A percentile compares a stretch with the other conserved stretches of the same genome.
Evolutionary conservation across 64 coral and sea anemone genomes (phyloP).

Genomic region (Actinia tenebrosa): DNA sequence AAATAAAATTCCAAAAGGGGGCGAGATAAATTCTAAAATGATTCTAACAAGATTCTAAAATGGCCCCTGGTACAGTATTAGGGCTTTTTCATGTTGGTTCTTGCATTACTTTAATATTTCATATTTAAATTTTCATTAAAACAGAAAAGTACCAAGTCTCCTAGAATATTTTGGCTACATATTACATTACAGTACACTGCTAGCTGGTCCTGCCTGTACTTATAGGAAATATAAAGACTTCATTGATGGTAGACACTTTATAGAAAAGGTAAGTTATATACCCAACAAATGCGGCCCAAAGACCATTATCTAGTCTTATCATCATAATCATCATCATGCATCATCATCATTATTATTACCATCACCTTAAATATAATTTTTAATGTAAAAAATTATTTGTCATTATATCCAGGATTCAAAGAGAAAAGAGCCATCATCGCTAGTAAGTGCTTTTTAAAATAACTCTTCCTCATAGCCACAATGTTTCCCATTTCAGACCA

Average conservation of each 20-base stretch:
- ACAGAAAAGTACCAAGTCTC: slow-evolving; percentile 49
- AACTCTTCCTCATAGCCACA: too few species aligned
- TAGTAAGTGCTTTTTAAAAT: neutral
- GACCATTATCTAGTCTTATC: too few species aligned
- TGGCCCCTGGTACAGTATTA: too few species aligned
- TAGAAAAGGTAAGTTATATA: neutral
- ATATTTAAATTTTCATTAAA: neutral
- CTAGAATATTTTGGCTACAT: slow-evolving; percentile 65
- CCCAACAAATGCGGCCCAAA: neutral
- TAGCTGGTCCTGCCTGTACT: slow-evolving; percentile 72
- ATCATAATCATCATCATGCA: too few species aligned
- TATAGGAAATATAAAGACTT: slow-evolving; percentile 78
- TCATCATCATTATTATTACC: too few species aligned
- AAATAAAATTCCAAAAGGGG: too few species aligned
- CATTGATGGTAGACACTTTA: slow-evolving; percentile 50
- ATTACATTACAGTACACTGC: slow-evolving; percentile 68
- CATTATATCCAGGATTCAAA: neutral
- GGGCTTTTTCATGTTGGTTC: too few species aligned
- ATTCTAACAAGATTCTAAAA: too few species aligned
- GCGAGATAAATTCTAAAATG: too few species aligned
- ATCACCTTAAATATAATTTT: too few species aligned
- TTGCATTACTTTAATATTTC: neutral
- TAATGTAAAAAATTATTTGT: too few species aligned
- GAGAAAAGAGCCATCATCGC: slow-evolving; percentile 28
- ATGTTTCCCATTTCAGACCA: too few species aligned